A percentile compares a stretch with the other conserved stretches of the same genome.
Conservation (phyloP, 2,888 invertebrate genomes). For the Eucera pruinosa region DNA sequence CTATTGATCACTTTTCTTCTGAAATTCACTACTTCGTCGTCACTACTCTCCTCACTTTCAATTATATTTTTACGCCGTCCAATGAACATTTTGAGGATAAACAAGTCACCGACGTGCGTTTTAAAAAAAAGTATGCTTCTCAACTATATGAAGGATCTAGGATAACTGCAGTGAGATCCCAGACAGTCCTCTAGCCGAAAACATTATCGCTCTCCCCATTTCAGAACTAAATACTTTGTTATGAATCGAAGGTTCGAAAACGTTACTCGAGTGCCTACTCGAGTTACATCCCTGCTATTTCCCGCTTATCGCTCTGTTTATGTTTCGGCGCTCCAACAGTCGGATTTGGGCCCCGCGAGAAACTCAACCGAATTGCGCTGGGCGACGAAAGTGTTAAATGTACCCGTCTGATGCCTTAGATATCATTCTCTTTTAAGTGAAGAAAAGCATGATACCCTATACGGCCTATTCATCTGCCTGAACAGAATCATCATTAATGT, state of each 20-base stretch:
- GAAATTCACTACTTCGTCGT: constrained; percentile 15
- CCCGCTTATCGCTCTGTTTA: too few species aligned
- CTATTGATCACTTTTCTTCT: constrained; percentile 50
- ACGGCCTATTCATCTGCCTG: too few species aligned
- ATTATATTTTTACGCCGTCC: not conserved
- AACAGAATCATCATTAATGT: too few species aligned
- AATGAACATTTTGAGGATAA: not conserved
- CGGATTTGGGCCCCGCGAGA: too few species aligned
- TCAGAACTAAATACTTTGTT: not conserved
- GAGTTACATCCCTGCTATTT: not conserved
- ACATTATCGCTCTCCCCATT: not conserved
- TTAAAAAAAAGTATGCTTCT: constrained; percentile 14
- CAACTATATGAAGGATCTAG: constrained; percentile 8
- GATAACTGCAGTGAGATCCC: constrained; percentile 3
- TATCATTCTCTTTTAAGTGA: too few species aligned
- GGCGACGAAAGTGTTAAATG: constrained; percentile 16
- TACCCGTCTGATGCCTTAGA: too few species aligned
- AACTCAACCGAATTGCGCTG: constrained; percentile 17
- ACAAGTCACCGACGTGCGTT: constrained; percentile 2
- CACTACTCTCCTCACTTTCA: constrained; percentile 38
- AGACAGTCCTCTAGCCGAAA: not conserved
- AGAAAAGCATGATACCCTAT: too few species aligned
- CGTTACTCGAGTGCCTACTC: not conserved
- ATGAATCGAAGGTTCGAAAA: not conserved
- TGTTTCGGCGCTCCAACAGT: too few species aligned